Evolutionary conservation across 2,797 vertebrate genomes (phyloP).

Genomic region (Florisuga fusca): DNA sequence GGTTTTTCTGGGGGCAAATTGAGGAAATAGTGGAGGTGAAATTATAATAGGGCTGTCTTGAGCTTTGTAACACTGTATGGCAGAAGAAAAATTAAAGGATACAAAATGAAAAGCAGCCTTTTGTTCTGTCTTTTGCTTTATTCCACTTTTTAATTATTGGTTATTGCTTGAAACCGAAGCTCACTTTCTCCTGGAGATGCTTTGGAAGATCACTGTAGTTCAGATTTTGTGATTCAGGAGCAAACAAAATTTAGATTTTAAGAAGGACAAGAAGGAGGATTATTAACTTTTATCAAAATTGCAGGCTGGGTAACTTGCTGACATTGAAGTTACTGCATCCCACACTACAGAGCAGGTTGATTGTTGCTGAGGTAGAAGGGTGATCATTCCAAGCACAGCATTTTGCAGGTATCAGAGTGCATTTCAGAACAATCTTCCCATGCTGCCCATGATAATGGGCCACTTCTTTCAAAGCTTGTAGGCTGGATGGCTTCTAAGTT

Average conservation of each 20-base stretch:
- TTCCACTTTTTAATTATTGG: not conserved
- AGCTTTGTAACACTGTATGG: not conserved
- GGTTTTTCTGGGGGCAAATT: not conserved
- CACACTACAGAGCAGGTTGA: not conserved
- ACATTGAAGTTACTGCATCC: not conserved
- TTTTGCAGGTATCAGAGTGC: not conserved
- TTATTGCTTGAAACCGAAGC: not conserved
- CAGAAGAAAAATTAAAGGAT: not conserved
- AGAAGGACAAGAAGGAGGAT: not conserved
- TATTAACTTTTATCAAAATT: not conserved
- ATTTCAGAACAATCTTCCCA: not conserved
- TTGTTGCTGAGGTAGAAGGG: not conserved
- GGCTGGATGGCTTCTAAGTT: not conserved
- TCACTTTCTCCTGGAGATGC: not conserved
- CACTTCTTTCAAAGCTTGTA: not conserved
- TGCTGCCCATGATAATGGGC: rapidly evolving
- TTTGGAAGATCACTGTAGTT: not conserved
- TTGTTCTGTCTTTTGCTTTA: not conserved
- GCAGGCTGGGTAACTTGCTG: not conserved
- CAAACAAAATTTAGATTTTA: not conserved
- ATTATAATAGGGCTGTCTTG: rapidly evolving
- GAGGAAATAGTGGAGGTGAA: not conserved
- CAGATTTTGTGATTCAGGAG: not conserved
- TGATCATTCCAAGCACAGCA: not conserved
- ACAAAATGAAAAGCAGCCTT: not conserved